Evolutionary conservation across 2,113 vertebrate species (phyloP).

Genomic region (Raja brachyura): DNA sequence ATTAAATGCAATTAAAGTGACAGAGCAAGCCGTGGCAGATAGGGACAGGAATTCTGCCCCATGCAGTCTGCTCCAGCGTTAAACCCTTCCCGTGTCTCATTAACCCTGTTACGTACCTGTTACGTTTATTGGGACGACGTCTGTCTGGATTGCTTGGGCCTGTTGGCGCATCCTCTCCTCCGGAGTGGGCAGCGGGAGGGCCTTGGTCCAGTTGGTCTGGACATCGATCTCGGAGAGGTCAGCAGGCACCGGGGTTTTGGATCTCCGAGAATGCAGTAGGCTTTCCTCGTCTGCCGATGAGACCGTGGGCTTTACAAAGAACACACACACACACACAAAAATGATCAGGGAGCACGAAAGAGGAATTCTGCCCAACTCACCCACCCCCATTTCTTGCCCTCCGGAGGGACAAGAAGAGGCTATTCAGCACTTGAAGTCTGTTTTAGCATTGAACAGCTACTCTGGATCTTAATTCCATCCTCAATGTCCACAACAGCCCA

Average conservation of each 20-base stretch:
- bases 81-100: too few relatives aligned
- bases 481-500: neutral
- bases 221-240: slow-evolving; percentile 68
- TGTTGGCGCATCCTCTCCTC: slow-evolving; percentile 92
- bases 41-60: too few relatives aligned
- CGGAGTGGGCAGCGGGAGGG: slow-evolving; percentile 77
- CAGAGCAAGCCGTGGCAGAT: too few relatives aligned
- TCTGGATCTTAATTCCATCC: neutral
- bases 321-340: slow-evolving; percentile 38
- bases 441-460: neutral
- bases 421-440: neutral
- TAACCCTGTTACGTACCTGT: slow-evolving; percentile 65
- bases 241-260: slow-evolving; percentile 62
- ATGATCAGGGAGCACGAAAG: neutral
- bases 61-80: too few relatives aligned
- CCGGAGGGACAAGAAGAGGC: neutral
- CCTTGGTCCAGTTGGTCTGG: slow-evolving; percentile 70
- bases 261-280: slow-evolving; percentile 65
- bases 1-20: too few relatives aligned
- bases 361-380: neutral
- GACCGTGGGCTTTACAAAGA: slow-evolving; percentile 61
- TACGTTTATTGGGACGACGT: slow-evolving; percentile 88
- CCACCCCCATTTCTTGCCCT: neutral
- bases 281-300: slow-evolving; percentile 77
- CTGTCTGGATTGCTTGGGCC: slow-evolving; percentile 79